Percentiles rank a stretch among this genome's conserved stretches.
These are phyloP conservation scores for Prunella strophiata DNA, from an alignment of 2,797 vertebrate species.

Conservation along the genomic window DNA sequence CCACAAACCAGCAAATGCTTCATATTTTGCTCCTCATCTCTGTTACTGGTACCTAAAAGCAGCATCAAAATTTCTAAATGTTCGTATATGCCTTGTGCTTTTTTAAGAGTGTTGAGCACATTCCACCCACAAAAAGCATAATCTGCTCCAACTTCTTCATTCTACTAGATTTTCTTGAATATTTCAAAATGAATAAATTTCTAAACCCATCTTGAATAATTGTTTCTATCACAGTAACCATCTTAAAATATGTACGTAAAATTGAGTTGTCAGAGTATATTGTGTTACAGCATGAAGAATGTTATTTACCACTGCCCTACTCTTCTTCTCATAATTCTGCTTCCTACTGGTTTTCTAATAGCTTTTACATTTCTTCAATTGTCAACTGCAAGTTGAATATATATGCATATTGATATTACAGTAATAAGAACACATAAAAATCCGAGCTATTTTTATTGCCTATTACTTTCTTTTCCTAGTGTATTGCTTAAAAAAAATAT, in stretches of 20 bases:
- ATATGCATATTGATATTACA: background rate
- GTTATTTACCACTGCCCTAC: background rate
- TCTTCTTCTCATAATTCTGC: background rate
- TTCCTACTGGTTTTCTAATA: conserved; percentile 34
- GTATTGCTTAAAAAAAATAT: background rate
- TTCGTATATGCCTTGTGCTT: background rate
- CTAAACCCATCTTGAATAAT: background rate
- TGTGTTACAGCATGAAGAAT: background rate
- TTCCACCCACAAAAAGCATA: background rate
- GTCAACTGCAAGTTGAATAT: conserved; percentile 24
- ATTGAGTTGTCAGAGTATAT: background rate
- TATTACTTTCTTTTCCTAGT: background rate
- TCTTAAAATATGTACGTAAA: background rate
- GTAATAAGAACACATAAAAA: conserved; percentile 6
- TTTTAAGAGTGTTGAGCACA: background rate
- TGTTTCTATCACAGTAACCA: background rate
- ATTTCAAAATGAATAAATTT: background rate
- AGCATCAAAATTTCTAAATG: background rate
- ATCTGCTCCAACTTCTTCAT: background rate
- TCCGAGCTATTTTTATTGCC: background rate
- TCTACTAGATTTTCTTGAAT: background rate
- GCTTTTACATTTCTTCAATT: conserved; percentile 12
- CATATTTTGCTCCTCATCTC: background rate
- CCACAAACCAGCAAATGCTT: background rate
- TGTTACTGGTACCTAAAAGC: background rate